phyloP scores from a whole-genome alignment of 1,140 invertebrate species.

The Zaprionus ornatus region DNA sequence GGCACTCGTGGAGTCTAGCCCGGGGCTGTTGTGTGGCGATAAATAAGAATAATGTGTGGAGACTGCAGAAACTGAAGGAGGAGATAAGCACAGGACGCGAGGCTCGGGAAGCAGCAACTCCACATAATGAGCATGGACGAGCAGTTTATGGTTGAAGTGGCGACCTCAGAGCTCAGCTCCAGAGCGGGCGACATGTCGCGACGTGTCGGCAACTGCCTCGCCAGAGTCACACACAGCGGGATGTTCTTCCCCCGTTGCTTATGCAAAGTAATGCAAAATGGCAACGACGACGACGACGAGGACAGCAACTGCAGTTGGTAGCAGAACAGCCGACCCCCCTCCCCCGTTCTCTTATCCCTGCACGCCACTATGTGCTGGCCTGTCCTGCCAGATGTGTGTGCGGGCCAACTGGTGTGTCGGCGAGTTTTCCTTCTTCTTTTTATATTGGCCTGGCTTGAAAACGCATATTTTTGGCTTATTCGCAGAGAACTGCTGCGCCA shows the following conservation, averaged over 20 bases:
- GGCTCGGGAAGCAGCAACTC: slow-evolving; percentile 25
- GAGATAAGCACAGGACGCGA: background rate
- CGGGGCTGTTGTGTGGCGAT: slow-evolving; percentile 47
- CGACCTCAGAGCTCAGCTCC: slow-evolving; percentile 42
- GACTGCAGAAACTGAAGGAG: background rate
- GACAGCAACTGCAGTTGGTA: slow-evolving; percentile 65
- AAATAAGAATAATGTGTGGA: slow-evolving; percentile 72
- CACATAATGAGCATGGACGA: slow-evolving; percentile 69
- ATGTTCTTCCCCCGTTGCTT: slow-evolving; percentile 51
- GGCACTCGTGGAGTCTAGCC: slow-evolving; percentile 25
- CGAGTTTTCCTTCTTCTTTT: slow-evolving; percentile 50
- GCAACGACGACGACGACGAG: slow-evolving; percentile 44
- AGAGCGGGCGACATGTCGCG: slow-evolving; percentile 42
- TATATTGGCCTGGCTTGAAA: slow-evolving; percentile 76
- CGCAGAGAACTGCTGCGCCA: slow-evolving; percentile 78
- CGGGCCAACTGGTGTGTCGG: slow-evolving; percentile 17
- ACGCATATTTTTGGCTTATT: slow-evolving; percentile 81
- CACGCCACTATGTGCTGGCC: slow-evolving; percentile 29
- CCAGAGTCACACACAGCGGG: slow-evolving; percentile 37
- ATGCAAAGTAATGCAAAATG: slow-evolving; percentile 81
- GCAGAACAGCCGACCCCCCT: background rate
- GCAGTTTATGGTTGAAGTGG: slow-evolving; percentile 77
- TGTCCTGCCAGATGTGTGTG: slow-evolving; percentile 63
- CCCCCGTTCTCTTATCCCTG: background rate
- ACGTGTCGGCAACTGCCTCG: slow-evolving; percentile 39